These are phyloP conservation scores for Pharmacophagus antenor DNA, from an alignment of 2,888 invertebrate genomes.

Conservation along the genomic window DNA sequence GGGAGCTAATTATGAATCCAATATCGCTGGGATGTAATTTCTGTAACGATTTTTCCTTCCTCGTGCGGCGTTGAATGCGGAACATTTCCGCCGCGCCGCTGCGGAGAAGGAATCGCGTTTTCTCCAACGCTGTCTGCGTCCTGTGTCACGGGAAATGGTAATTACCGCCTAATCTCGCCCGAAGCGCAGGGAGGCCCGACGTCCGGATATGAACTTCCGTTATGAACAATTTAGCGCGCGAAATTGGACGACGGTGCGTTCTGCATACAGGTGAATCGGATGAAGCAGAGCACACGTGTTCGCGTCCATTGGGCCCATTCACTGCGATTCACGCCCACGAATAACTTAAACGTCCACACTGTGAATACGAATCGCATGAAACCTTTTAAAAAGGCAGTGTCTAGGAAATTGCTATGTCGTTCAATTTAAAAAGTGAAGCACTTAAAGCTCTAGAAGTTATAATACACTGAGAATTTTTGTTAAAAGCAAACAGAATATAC, in stretches of 20 bases:
- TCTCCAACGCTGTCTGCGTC: constrained; percentile 68
- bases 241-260: constrained; percentile 81
- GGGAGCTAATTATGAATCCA: constrained; percentile 34
- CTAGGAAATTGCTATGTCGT: constrained; percentile 63
- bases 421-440: constrained; percentile 49
- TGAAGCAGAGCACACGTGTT: constrained; percentile 54
- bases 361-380: constrained; percentile 58
- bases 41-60: constrained; percentile 54
- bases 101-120: constrained; percentile 52
- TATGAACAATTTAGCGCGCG: constrained; percentile 89
- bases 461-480: constrained; percentile 32
- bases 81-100: constrained; percentile 48
- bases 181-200: constrained; percentile 75
- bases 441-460: constrained; percentile 33
- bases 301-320: constrained; percentile 44
- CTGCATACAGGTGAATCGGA: constrained; percentile 66
- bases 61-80: constrained; percentile 44
- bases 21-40: constrained; percentile 44
- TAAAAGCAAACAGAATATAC: constrained; percentile 34
- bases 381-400: constrained; percentile 53
- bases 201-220: constrained; percentile 93
- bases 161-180: constrained; percentile 82
- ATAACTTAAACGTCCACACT: constrained; percentile 49
- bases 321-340: constrained; percentile 55
- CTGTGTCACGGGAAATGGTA: constrained; percentile 79